Percentiles rank a stretch among this genome's conserved stretches.
Conservation (phyloP, 2,888 invertebrate species). For the Chrysolina haemoptera region DNA sequence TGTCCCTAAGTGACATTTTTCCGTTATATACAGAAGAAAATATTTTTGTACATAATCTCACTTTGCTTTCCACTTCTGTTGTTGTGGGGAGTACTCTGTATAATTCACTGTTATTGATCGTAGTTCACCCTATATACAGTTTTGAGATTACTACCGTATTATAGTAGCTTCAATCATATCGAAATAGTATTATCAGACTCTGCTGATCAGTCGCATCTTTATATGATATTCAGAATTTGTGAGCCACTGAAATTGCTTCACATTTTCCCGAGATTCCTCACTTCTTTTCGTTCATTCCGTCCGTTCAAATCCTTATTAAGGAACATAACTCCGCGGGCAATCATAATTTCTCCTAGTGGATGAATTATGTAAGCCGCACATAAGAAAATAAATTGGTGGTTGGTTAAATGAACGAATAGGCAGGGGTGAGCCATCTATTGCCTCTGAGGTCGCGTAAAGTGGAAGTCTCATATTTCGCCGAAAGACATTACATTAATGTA, state of each 20-base stretch:
- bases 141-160: no score
- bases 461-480: conserved; percentile 47
- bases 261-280: neutral
- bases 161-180: no score
- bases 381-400: conserved; percentile 50
- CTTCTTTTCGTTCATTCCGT: neutral
- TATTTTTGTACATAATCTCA: no score
- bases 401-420: conserved; percentile 47
- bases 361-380: conserved; percentile 44
- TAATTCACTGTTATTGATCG: no score
- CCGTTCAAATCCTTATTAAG: conserved; percentile 14
- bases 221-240: neutral
- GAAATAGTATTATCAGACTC: no score
- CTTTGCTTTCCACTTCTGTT: no score
- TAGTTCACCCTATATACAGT: no score
- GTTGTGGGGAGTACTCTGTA: no score
- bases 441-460: conserved; percentile 44
- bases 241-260: neutral
- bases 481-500: conserved; percentile 59
- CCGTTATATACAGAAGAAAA: no score
- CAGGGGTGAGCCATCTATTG: conserved; percentile 27
- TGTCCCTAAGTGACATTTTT: no score
- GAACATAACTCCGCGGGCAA: conserved; percentile 7
- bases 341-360: conserved; percentile 28
- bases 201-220: no score